Conservation (phyloP, 2,888 invertebrate species). For the Parnassius apollo region DNA sequence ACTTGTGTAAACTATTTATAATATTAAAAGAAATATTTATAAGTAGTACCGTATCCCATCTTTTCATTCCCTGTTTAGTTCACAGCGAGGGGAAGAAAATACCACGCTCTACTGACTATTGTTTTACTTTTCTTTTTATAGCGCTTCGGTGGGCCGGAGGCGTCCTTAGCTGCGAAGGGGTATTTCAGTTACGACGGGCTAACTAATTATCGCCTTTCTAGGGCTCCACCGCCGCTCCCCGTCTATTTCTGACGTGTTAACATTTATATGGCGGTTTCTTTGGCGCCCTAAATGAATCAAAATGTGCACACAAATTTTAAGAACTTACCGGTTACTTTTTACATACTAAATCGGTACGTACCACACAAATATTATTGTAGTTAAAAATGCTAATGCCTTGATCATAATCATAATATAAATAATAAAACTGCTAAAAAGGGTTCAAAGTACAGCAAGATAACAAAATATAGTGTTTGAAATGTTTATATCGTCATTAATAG, state of each 20-base stretch:
- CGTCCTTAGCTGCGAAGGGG: constrained; percentile 25
- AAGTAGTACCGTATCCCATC: constrained; percentile 29
- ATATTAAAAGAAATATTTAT: constrained; percentile 15
- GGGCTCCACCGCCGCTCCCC: constrained; percentile 19
- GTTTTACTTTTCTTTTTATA: constrained; percentile 72
- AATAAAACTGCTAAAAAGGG: too few species aligned
- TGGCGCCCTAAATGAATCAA: constrained; percentile 12
- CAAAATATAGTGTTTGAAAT: too few species aligned
- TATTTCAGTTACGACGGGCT: constrained; percentile 27
- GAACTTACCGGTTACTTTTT: not conserved
- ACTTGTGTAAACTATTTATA: constrained; percentile 7
- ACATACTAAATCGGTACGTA: not conserved
- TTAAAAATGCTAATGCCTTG: too few species aligned
- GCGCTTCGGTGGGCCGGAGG: constrained; percentile 32
- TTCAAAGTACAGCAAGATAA: too few species aligned
- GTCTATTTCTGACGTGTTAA: constrained; percentile 27
- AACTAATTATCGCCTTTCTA: constrained; percentile 27
- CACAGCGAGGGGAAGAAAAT: constrained; percentile 35
- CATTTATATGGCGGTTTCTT: constrained; percentile 25
- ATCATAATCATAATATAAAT: too few species aligned
- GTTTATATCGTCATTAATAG: too few species aligned
- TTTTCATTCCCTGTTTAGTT: constrained; percentile 23
- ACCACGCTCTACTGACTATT: constrained; percentile 61
- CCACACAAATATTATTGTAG: not conserved
- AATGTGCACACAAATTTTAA: constrained; percentile 7